Base-by-base conservation (phyloP, 2,113 vertebrate species). In the Etheostoma cragini region DNA sequence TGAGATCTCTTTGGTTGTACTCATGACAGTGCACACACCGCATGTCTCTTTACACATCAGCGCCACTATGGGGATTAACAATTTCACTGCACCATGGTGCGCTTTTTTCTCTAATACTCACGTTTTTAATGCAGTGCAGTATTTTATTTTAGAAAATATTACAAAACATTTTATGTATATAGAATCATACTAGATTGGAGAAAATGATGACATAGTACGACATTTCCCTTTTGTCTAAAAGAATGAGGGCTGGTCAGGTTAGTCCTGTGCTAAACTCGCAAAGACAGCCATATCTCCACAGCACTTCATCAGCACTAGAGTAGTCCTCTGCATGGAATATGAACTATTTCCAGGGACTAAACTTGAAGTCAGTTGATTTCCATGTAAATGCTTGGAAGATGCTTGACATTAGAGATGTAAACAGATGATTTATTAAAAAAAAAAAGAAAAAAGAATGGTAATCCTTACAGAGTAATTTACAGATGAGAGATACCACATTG, bases 1-100 rank as follows among this genome's bases (percentile, higher is more conserved):
- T 11, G 11, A 17, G 2, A 8, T 2, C 10, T 78, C 66, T 80
- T 84, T 76, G 81, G 47, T 69, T 78, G 56, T 58, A 10, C 8
- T 63, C 16, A 26, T 69, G 66, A 65, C 61, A 64, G 47, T 16
- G 8, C 35, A 49, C 35, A 73, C 45, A 46, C 67, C 12, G 24
- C 24, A 19, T 1, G 2, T n/a, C 7, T 45, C 1, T 56, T 22
- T 16, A 26, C 11, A 35, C 80, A 83, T 19, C 5, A 81, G 75
- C 78, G 78, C 71, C 82, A 26, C 68, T 0, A 0, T 68, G 82
- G 1, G 88, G 78, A 38, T 63, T 7, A 21, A 0, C 4, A 0
- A 3, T 0, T 38, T 49, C 52, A 85, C 21, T 88, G 57, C 74
- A 72, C 17, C 5, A 17, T 19, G 42, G 30, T 26, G 16, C 21